Evolutionary conservation across 2,113 vertebrate genomes (phyloP), one percentile per base, ranked within the genome.

Genomic region (Toxotes jaculatrix): DNA sequence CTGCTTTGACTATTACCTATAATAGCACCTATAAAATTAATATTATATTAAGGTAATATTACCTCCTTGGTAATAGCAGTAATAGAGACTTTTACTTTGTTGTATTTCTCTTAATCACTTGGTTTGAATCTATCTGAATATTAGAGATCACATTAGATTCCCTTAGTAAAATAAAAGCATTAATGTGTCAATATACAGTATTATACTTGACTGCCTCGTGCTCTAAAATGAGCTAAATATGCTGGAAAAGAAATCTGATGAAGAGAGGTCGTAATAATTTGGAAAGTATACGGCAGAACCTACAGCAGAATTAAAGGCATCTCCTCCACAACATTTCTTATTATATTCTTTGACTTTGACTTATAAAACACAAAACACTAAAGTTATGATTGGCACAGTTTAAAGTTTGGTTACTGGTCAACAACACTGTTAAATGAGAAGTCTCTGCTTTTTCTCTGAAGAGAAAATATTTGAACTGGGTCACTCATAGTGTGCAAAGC

Each of bases 401-500:
- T 8, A 74, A 59, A 65, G 4, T 80, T 69, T 81, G 32, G 11
- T 75, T 42, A 6, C 23, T 53, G 23, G 31, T 57, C 36, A 51
- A 36, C n/a, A 57, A 43, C 43, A 23, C 21, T n/a, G 16, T 51
- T 75, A 9, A 77, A 56, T 67, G 16, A 51, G 51, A 64, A 62
- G 31, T 12, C 47, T 63, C 1, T 16, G 4, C 31, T 47, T 43
- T 77, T 40, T 80, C 23, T 74, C 43, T 63, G 7, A 32, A 40
- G 49, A 42, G 17, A 66, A 27, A 74, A 21, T 56, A 69, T 47
- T 74, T 67, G 38, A 87, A 87, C 74, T 79, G 79, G 88, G 90
- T 85, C 90, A 90, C 72, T 82, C 78, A 81, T 57, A 42, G 73
- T 57, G 85, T 73, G 83, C 65, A 43, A 56, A 19, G 70, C 13